Evolutionary conservation across 2,113 vertebrate species (phyloP), one percentile per base, ranked within the genome.

Genomic region (Morphnarchus princeps): DNA sequence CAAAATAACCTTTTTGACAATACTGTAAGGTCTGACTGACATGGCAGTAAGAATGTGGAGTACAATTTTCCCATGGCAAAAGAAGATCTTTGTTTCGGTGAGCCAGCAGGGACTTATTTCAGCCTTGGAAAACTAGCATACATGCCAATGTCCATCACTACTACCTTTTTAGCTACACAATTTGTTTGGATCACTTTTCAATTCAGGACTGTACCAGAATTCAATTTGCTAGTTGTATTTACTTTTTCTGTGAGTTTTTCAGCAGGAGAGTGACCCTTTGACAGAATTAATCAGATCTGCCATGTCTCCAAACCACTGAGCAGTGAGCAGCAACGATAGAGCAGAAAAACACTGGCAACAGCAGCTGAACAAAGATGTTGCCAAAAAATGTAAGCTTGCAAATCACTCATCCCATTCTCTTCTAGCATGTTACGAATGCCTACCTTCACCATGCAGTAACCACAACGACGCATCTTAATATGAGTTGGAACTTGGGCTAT

Each of bases 371-470:
- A 69, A 76, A 82, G 45, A 50, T 7, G 7, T 13, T 73, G 71
- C 71, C 61, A 69, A 58, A 62, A 42, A 79, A 15, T 1, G 13
- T 32, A 78, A 65, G 26, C 43, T 40, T 71, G 36, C 29, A 54
- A 67, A 59, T 67, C 2, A 2, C 11, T 59, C 65, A 50, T 59
- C 36, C 21, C 11, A 3, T 70, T 38, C 47, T 86, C 11, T 15
- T 11, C 2, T 29, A n/a, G 45, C 1, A 0, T 9, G 22, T 29
- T 8, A 26, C 13, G 3, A 57, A 89, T 42, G 86, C 97, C 13
- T 95, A 99, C 99, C 99, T 99, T 98, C 94, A 99, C 97, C 95
- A 99, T 88, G 94, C 99, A 99, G 97, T 98, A 98, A 47, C 99
- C 98, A 79, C 99, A 99, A 66, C 98, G 99, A 5, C 99, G 98